Evolutionary conservation across 2,113 vertebrate species (phyloP).

Genomic region (Grammomys surdaster): DNA sequence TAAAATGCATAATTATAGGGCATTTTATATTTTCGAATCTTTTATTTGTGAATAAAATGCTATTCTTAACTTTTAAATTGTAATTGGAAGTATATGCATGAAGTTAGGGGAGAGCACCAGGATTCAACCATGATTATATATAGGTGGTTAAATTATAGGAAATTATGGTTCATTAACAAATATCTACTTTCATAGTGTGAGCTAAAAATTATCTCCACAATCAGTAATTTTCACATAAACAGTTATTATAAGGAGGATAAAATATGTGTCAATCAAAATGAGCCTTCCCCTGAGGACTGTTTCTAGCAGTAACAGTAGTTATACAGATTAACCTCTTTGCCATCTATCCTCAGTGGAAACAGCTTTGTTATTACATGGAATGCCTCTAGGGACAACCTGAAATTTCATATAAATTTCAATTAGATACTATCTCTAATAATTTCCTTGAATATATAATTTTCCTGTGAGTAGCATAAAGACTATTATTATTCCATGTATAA

Average conservation of each 20-base stretch:
- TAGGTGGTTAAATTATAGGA: not conserved
- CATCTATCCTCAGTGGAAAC: not conserved
- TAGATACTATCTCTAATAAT: slow-evolving; percentile 2
- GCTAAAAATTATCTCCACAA: not conserved
- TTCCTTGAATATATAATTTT: slow-evolving; percentile 22
- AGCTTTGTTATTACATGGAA: not conserved
- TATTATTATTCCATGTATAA: not conserved
- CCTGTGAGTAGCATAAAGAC: not conserved
- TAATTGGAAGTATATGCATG: not conserved
- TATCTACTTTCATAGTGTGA: not conserved
- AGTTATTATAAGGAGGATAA: not conserved
- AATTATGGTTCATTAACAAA: not conserved
- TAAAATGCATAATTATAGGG: not conserved
- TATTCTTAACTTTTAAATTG: slow-evolving; percentile 24
- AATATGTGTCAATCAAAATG: slow-evolving; percentile 1
- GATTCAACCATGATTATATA: slow-evolving; percentile 4
- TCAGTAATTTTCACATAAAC: not conserved
- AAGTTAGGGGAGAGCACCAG: not conserved
- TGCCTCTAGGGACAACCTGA: not conserved
- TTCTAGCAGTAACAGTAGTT: not conserved
- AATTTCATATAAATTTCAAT: slow-evolving; percentile 22
- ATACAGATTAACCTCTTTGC: slow-evolving; percentile 19
- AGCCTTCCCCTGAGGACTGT: slow-evolving; percentile 15
- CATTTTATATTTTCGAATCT: not conserved
- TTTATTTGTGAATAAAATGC: not conserved